Base-by-base conservation (phyloP, 2,113 vertebrate genomes). In the Oryzias celebensis region DNA sequence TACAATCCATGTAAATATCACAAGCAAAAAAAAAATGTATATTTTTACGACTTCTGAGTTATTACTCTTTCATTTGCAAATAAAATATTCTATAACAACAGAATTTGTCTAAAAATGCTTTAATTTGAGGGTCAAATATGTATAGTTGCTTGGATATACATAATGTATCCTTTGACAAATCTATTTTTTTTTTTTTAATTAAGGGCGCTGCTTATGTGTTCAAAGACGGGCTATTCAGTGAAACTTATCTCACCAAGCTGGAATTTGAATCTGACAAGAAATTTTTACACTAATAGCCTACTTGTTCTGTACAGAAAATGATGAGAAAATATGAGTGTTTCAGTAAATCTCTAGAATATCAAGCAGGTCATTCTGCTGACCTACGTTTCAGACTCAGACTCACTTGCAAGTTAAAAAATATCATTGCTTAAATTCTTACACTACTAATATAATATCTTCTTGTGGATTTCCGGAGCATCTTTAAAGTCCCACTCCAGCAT, bases 41-140 rank as follows among this genome's bases (percentile, higher is more conserved):
- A 92, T 93, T 92, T 93, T 93, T 93, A 92, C 90, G 88, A 91
- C 87, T 88, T 92, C 85, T 92, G 89, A 90, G 88, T 92, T 92
- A 91, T 88, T 91, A 91, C 86, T 90, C 90, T 91, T 91, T 92
- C 81, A 90, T 93, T 92, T 92, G 88, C 90, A 92, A 92, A 92
- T 92, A 92, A 93, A 93, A 90, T 90, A 92, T 85, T 86, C 86
- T 89, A 90, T 85, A 84, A 90, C 81, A 85, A 91, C 85, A 79
- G 87, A 84, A 73, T 60, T 76, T 53, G 62, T 78, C 26, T 71
- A 31, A 16, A 68, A 60, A 20, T 23, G 71, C 67, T 48, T 43
- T 80, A 26, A 58, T 83, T 44, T 13, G 47, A 6, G 6, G 23
- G 41, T 28, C 54, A 28, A 12, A 14, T 7, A 26, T 5, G 17